phyloP scores from a whole-genome alignment of 2,113 vertebrate genomes.

The Bubalus kerabau region DNA sequence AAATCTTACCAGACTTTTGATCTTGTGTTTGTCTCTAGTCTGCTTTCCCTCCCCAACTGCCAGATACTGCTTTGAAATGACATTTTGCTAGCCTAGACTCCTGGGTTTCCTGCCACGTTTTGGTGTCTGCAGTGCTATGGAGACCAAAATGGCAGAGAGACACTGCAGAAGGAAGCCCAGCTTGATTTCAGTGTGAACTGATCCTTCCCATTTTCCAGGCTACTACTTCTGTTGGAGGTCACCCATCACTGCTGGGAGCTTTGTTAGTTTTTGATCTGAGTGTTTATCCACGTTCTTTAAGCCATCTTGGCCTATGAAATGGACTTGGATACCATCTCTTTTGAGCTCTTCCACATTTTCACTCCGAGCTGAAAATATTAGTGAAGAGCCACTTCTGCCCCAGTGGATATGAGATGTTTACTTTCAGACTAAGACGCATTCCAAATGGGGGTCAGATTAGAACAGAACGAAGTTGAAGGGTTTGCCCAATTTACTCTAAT shows the following conservation, averaged over 20 bases:
- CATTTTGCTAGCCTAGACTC: background rate
- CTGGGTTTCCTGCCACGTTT: background rate
- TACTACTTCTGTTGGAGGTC: background rate
- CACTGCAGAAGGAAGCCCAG: background rate
- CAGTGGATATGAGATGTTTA: background rate
- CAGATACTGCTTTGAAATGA: background rate
- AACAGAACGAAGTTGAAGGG: background rate
- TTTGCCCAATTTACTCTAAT: background rate
- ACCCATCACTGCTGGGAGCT: background rate
- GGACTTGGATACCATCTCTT: background rate
- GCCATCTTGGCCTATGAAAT: background rate
- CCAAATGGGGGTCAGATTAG: background rate
- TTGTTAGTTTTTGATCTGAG: background rate
- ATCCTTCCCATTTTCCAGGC: background rate
- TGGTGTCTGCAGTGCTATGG: background rate
- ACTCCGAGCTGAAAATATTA: background rate
- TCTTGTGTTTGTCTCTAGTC: background rate
- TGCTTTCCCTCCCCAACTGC: background rate
- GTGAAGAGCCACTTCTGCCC: background rate
- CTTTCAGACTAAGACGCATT: background rate
- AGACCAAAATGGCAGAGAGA: background rate
- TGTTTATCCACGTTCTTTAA: constrained; percentile 7
- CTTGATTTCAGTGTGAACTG: background rate
- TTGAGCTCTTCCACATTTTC: background rate
- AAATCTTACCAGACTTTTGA: background rate